Base-by-base conservation (phyloP, 2,113 vertebrate genomes). In the Zapus hudsonius region DNA sequence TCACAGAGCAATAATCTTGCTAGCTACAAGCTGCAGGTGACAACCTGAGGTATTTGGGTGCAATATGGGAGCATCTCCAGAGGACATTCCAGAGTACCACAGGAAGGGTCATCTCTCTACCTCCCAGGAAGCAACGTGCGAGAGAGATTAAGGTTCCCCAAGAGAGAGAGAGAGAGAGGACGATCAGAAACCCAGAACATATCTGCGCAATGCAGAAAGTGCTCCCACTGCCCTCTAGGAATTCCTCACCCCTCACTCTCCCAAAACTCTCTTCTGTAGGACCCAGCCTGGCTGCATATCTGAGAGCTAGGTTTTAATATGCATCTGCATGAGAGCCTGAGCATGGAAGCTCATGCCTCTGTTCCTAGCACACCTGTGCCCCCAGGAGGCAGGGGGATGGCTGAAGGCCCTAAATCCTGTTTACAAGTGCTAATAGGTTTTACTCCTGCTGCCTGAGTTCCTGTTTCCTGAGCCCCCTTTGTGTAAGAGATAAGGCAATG, bases 211-310 rank as follows among this genome's bases (percentile, higher is more conserved):
- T 25, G 7, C 20, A 89, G 66, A 69, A 94, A 72, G 22, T 64
- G 25, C 25, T n/a, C 7, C 31, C 12, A 23, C 7, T 12, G 15
- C 8, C 52, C 57, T 87, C 5, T 42, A 55, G 22, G n/a, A 44
- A 84, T 81, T 47, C 63, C 63, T 42, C 64, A 15, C 5, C 25
- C 7, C 11, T 33, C 29, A 23, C 23, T 67, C 33, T 89, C 29
- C 84, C 38, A 23, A 78, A 91, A 94, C 20, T 66, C 90, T 25
- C 29, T n/a, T n/a, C n/a, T n/a, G n/a, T n/a, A n/a, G n/a, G n/a
- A n/a, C n/a, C n/a, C n/a, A n/a, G n/a, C n/a, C n/a, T n/a, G n/a
- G n/a, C n/a, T n/a, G n/a, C n/a, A n/a, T n/a, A n/a, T n/a, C n/a
- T n/a, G n/a, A n/a, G n/a, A n/a, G n/a, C n/a, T n/a, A n/a, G n/a